phyloP scores from a whole-genome alignment of 1,140 invertebrate genomes.

The Calliopsis andreniformis region DNA sequence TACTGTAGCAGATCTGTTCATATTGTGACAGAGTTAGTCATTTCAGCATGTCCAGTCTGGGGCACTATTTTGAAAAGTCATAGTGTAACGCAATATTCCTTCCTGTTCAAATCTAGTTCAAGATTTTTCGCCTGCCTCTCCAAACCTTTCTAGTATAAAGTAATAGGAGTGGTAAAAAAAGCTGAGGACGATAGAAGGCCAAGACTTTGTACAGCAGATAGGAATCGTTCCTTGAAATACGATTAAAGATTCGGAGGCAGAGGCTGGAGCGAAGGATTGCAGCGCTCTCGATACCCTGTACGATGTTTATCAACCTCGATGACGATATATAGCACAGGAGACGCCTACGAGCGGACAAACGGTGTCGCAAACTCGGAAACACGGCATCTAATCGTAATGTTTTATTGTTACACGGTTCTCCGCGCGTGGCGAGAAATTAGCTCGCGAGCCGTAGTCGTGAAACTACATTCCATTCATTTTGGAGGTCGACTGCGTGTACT shows the following conservation, averaged over 20 bases:
- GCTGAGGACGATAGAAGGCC: neutral
- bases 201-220: constrained; percentile 26
- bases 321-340: constrained; percentile 36
- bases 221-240: constrained; percentile 37
- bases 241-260: constrained; percentile 36
- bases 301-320: constrained; percentile 42
- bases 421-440: constrained; percentile 34
- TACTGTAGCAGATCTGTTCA: too few relatives aligned
- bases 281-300: constrained; percentile 8
- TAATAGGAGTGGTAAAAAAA: neutral
- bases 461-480: constrained; percentile 8
- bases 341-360: constrained; percentile 38
- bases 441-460: neutral
- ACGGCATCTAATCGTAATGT: constrained; percentile 48
- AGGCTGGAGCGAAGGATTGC: neutral
- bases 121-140: too few relatives aligned
- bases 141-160: constrained; percentile 5
- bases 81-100: too few relatives aligned
- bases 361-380: constrained; percentile 46
- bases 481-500: constrained; percentile 4
- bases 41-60: too few relatives aligned
- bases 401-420: constrained; percentile 39
- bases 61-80: too few relatives aligned
- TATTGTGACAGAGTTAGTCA: too few relatives aligned
- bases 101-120: too few relatives aligned